Evolutionary conservation across 2,113 vertebrate genomes (phyloP), one percentile per base, ranked within the genome.

Genomic region (Stigmatopora argus): DNA sequence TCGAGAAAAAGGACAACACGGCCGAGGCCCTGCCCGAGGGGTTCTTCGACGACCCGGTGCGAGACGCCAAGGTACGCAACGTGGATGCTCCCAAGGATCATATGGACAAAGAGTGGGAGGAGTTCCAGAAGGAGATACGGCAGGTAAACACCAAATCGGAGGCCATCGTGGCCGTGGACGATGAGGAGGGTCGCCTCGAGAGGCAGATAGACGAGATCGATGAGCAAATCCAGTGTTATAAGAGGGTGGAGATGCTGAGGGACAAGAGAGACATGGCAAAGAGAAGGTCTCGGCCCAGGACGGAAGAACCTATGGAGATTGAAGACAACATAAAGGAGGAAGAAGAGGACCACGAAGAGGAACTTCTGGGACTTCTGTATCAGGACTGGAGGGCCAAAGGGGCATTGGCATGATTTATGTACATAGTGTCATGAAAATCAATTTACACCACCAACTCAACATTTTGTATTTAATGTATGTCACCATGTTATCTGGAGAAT

Each of bases 51-150:
- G 97, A 99, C 72, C 97, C 97, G 1, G 94, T 97, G 56, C 88
- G 92, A 53, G 97, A 99, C 59, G 96, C 96, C 58, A 95, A 92
- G 75, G 96, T 98, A 19, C 93, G 96, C 45, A 97, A 99, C 48
- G 96, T 97, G 1, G 96, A 99, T 61, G 94, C 95, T 18, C 96
- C 96, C 0, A 96, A 97, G 73, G 97, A 98, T 77, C 95, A 95
- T 26, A 93, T 98, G 96, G 95, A 98, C 87, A 97, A 96, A 80
- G 96, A 99, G 79, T 99, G 96, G 96, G 96, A 98, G 78, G 96
- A 99, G 83, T 99, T 99, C 85, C 97, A 99, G 63, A 98, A 98
- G 80, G 96, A 94, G 83, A 97, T 98, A 66, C 89, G 96, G 61
- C 94, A 96, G 84, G 94, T 98, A 70, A 97, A 93, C 89, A 98